Evolutionary conservation across 2,113 vertebrate species (phyloP).

Genomic region (Orycteropus afer): DNA sequence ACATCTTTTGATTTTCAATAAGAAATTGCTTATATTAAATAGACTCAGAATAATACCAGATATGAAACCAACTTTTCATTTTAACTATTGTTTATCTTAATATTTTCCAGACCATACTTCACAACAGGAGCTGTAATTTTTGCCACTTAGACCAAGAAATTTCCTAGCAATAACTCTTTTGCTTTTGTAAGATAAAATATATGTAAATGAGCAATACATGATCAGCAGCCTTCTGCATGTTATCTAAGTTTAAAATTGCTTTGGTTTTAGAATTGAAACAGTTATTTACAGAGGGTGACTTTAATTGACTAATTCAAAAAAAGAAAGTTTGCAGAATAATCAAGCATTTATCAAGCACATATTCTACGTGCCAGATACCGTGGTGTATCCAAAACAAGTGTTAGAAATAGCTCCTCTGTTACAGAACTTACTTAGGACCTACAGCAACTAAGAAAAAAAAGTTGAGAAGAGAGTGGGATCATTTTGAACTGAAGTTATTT

Average conservation of each 20-base stretch:
- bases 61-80: not conserved
- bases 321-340: conserved; percentile 23
- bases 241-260: conserved; percentile 53
- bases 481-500: conserved; percentile 38
- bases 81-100: not conserved
- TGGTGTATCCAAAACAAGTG: not conserved
- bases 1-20: conserved; percentile 21
- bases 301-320: not conserved
- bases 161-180: conserved; percentile 16
- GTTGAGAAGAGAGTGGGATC: not conserved
- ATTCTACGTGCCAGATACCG: not conserved
- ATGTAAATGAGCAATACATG: not conserved
- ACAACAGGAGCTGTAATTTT: not conserved
- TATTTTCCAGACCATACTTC: not conserved
- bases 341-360: not conserved
- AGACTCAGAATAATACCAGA: not conserved
- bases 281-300: conserved; percentile 13
- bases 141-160: not conserved
- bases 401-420: not conserved
- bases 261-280: conserved; percentile 38
- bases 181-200: conserved; percentile 45
- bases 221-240: not conserved
- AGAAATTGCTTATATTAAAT: conserved; percentile 12
- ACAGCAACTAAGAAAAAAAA: conserved; percentile 3
- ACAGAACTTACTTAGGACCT: conserved; percentile 38